Percentiles rank a stretch among this genome's conserved stretches.
Conservation (phyloP, 2,797 vertebrate genomes). For the Takifugu ocellatus region DNA sequence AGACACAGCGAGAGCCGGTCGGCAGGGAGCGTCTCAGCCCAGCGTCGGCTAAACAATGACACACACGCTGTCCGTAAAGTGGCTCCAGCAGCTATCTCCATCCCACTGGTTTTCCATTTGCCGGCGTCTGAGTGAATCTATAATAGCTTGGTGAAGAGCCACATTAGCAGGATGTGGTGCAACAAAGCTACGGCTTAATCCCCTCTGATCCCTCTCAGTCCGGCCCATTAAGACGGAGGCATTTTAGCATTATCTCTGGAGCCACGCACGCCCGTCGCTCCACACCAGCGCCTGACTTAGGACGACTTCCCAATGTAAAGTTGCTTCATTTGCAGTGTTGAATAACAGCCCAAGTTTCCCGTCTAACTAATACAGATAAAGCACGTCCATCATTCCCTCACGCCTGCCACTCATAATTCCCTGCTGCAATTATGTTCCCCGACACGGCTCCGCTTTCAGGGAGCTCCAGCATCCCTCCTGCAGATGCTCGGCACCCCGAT, state of each 20-base stretch:
- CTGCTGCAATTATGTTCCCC: constrained; percentile 41
- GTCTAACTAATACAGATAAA: constrained; percentile 50
- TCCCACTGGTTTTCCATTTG: constrained; percentile 57
- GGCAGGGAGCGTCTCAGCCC: too few relatives aligned
- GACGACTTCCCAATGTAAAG: constrained; percentile 57
- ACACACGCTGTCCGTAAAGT: constrained; percentile 5
- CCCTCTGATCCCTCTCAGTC: constrained; percentile 61
- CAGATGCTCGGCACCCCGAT: constrained; percentile 17
- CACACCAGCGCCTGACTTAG: constrained; percentile 30
- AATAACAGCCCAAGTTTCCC: constrained; percentile 49
- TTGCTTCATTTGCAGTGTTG: constrained; percentile 50
- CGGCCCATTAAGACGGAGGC: constrained; percentile 69
- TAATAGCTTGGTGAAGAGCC: constrained; percentile 60
- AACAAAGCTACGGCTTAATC: constrained; percentile 66
- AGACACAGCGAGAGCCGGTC: too few relatives aligned
- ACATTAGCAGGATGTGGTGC: constrained; percentile 55
- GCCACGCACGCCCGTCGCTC: constrained; percentile 39
- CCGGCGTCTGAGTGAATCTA: constrained; percentile 45
- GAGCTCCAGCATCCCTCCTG: constrained; percentile 11
- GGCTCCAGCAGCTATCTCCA: constrained; percentile 32
- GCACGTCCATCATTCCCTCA: constrained; percentile 46
- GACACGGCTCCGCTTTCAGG: constrained; percentile 10
- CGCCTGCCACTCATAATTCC: constrained; percentile 61
- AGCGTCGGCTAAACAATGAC: not conserved
- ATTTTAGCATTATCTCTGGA: constrained; percentile 61